A percentile compares a stretch with the other conserved stretches of the same genome.
phyloP scores from a whole-genome alignment of 2,797 vertebrate species.

The Phylloscopus collybita region DNA sequence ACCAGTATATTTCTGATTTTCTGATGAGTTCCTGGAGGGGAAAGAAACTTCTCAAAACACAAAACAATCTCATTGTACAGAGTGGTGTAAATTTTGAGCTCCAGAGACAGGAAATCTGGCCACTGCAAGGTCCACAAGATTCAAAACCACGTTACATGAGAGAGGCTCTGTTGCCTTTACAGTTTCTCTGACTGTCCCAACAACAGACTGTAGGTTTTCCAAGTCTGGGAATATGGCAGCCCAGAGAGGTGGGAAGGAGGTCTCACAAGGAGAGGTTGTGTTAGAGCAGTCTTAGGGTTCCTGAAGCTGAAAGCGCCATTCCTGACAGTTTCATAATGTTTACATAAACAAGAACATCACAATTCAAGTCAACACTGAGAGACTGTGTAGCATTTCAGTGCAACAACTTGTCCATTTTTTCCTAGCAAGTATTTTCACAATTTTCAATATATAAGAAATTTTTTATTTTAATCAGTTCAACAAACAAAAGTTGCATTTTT shows the following conservation, averaged over 20 bases:
- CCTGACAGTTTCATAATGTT: background rate
- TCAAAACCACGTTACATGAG: background rate
- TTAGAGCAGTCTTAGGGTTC: background rate
- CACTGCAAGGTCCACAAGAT: background rate
- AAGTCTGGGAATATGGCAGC: background rate
- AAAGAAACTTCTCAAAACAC: background rate
- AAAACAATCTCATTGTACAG: background rate
- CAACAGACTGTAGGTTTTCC: background rate
- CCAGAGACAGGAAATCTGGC: background rate
- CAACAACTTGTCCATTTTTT: background rate
- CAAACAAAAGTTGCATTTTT: background rate
- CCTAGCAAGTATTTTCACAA: background rate
- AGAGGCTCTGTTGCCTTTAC: rapidly evolving
- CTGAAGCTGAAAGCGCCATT: background rate
- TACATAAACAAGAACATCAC: background rate
- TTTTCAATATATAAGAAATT: background rate
- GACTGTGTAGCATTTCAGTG: background rate
- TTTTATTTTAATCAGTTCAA: background rate
- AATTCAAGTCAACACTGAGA: background rate
- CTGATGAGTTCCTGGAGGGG: background rate
- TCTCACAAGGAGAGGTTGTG: background rate
- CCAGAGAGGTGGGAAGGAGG: background rate
- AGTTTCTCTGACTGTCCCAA: background rate
- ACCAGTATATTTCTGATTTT: background rate
- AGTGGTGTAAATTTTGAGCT: background rate